Evolutionary conservation across 2,888 invertebrate species (phyloP).

Genomic region (Tenthredo distinguenda): DNA sequence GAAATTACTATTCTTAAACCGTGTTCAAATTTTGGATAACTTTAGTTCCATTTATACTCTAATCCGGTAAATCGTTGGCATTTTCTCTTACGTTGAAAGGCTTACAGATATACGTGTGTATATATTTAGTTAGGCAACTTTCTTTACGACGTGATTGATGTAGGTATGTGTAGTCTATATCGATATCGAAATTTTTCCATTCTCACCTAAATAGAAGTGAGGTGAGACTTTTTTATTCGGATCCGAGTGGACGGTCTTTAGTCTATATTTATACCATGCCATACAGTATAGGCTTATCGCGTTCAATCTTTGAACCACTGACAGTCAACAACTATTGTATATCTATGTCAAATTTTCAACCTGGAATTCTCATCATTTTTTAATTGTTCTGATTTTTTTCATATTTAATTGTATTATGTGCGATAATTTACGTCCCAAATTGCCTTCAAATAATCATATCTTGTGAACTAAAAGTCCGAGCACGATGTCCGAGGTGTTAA

Average conservation of each 20-base stretch:
- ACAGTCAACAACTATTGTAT: constrained; percentile 6
- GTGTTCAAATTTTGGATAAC: not conserved
- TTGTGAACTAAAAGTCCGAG: too few relatives aligned
- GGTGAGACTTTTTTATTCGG: not conserved
- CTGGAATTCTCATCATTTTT: too few relatives aligned
- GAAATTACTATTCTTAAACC: not conserved
- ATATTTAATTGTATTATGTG: too few relatives aligned
- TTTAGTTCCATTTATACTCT: not conserved
- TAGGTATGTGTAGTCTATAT: not conserved
- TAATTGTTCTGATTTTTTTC: too few relatives aligned
- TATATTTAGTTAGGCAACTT: too few relatives aligned
- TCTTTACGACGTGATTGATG: not conserved
- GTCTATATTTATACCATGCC: not conserved
- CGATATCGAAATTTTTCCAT: not conserved
- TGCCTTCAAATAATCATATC: too few relatives aligned
- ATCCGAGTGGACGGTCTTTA: not conserved
- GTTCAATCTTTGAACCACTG: constrained; percentile 8
- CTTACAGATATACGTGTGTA: too few relatives aligned
- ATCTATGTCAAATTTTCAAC: not conserved
- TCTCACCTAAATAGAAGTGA: not conserved
- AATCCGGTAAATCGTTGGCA: too few relatives aligned
- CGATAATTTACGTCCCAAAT: too few relatives aligned
- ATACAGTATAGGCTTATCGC: not conserved
- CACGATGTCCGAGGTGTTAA: too few relatives aligned
- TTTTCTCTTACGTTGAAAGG: too few relatives aligned